Conservation (phyloP, 2,113 vertebrate species). For the Cavia aperea region DNA sequence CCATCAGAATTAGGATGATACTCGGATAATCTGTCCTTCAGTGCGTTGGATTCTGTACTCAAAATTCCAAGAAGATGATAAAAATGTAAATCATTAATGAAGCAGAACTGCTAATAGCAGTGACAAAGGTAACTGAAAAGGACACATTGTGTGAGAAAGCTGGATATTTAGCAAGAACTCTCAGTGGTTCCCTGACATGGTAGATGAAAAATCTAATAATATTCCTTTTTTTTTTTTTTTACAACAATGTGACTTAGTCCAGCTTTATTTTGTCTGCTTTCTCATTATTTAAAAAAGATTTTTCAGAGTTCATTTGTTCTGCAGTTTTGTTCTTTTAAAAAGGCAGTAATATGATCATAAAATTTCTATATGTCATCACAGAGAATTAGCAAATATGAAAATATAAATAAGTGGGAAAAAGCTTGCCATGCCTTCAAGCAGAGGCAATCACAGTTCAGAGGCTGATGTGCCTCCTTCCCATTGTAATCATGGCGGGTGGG, state of each 20-base stretch:
- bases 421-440: not conserved
- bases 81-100: not conserved
- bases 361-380: not conserved
- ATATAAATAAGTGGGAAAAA: not conserved
- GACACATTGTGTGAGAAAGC: not conserved
- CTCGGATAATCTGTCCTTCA: not conserved
- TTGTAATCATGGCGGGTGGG: too few relatives aligned
- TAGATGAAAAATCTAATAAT: not conserved
- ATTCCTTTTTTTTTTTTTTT: not conserved
- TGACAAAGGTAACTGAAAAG: not conserved
- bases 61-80: not conserved
- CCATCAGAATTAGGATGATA: not conserved
- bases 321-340: not conserved
- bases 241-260: not conserved
- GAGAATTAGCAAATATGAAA: not conserved
- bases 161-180: not conserved
- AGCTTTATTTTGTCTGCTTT: not conserved
- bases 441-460: not conserved
- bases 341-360: not conserved
- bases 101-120: not conserved
- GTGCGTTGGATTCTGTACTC: not conserved
- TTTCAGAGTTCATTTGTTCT: not conserved
- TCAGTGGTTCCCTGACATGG: not conserved
- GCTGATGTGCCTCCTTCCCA: not conserved
- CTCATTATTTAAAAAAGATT: slow-evolving; percentile 18